Evolutionary conservation across 2,888 invertebrate species (phyloP).

Genomic region (Clivina fossor): DNA sequence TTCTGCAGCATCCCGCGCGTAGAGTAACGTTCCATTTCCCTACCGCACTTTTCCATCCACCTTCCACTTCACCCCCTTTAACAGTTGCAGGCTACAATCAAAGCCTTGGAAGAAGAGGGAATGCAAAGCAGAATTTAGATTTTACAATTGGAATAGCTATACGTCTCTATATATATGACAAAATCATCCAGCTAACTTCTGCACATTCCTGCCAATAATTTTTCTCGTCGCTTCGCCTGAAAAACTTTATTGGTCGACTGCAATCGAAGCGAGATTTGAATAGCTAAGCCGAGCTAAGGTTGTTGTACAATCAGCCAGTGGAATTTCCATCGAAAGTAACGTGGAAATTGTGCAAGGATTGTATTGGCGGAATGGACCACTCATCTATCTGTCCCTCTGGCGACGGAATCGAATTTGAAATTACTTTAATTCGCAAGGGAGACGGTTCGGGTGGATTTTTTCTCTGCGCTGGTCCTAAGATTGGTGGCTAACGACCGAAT

Average conservation of each 20-base stretch:
- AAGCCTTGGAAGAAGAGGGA: constrained; percentile 49
- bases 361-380: constrained; percentile 53
- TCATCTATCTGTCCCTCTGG: constrained; percentile 56
- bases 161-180: constrained; percentile 51
- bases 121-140: constrained; percentile 54
- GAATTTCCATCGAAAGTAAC: constrained; percentile 48
- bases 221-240: constrained; percentile 40
- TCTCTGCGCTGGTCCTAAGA: constrained; percentile 44
- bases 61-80: not conserved
- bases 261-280: constrained; percentile 56
- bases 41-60: not conserved
- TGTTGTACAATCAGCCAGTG: constrained; percentile 52
- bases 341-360: constrained; percentile 49
- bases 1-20: not conserved
- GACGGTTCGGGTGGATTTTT: constrained; percentile 54
- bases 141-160: constrained; percentile 54
- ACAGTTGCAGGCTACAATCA: constrained; percentile 38
- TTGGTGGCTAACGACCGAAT: constrained; percentile 49
- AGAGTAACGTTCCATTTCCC: too few relatives aligned
- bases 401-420: constrained; percentile 57
- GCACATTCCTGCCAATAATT: constrained; percentile 34
- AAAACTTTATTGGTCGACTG: constrained; percentile 50
- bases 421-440: constrained; percentile 57
- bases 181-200: constrained; percentile 48
- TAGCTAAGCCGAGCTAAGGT: constrained; percentile 55